A percentile compares a stretch with the other conserved stretches of the same genome.
Conservation (phyloP, 92 coral and sea anemone species). For the Phenganax marumi region DNA sequence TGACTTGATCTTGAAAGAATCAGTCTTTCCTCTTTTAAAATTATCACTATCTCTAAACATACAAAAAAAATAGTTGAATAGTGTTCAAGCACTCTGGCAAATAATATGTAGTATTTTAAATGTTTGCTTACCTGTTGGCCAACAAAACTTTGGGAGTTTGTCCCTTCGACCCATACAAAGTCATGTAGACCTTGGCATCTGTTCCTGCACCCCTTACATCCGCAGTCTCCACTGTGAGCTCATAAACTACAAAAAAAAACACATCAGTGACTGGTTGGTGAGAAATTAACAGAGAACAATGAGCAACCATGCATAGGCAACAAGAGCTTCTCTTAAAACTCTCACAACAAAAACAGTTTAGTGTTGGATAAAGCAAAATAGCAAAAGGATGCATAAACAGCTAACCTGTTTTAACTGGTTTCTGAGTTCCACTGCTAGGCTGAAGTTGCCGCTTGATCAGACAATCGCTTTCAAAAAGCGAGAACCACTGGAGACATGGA, state of each 20-base stretch:
- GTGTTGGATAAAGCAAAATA: not conserved
- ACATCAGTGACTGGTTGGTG: not conserved
- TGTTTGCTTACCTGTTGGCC: conserved; percentile 69
- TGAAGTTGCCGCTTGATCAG: conserved; percentile 67
- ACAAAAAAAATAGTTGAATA: not conserved
- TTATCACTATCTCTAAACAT: conserved; percentile 72
- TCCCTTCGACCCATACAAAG: conserved; percentile 81
- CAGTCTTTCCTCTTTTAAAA: conserved; percentile 84
- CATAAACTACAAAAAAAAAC: conserved; percentile 68
- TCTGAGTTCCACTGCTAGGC: conserved; percentile 67
- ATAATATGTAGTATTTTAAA: not conserved
- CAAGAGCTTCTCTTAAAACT: not conserved
- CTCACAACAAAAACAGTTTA: too few relatives aligned
- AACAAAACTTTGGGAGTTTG: conserved; percentile 93
- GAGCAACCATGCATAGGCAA: not conserved
- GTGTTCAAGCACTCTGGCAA: not conserved
- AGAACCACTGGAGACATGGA: conserved; percentile 93
- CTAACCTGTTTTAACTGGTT: conserved; percentile 75
- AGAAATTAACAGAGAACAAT: too few relatives aligned
- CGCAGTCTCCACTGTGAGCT: conserved; percentile 90
- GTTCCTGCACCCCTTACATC: conserved; percentile 96
- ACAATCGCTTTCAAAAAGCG: conserved; percentile 91
- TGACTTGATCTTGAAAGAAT: conserved; percentile 82
- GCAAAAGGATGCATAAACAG: not conserved
- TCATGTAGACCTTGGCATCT: conserved; percentile 93